Base-by-base conservation (phyloP, 2,888 invertebrate genomes). In the Tenthredo mesomela region DNA sequence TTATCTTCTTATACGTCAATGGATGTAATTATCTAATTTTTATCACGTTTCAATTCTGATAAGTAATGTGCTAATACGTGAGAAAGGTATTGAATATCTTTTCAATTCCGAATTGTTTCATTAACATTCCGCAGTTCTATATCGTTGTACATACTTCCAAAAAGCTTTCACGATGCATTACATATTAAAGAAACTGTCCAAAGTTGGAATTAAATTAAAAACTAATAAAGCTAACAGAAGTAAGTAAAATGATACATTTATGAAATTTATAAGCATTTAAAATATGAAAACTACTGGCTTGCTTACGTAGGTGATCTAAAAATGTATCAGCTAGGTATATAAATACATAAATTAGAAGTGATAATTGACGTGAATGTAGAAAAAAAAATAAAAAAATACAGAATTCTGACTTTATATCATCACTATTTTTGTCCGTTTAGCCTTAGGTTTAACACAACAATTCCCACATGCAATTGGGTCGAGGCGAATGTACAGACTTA, bases 381-480 rank as follows among this genome's bases (percentile, higher is more conserved):
- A 15, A 47, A 40, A 73, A 43, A 73, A 40, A 73, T 25, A 73
- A 40, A 73, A 7, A 73, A 61, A 61, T 80, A 80, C 37, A 25
- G 78, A 80, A 58, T 80, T 80, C 40, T 80, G 10, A 61, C 61
- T 37, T 80, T n/a, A 80, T 61, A 61, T 80, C 78, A 80, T 7
- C 33, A 50, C 37, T 80, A 80, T 80, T 80, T 58, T 61, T 61
- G 21, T 61, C 37, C 15, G 21, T 80, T 61, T 40, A 21, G 40
- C 15, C n/a, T 80, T 43, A 77, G 7, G 80, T 61, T 58, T 61
- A 80, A 21, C 37, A 61, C 58, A 80, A 80, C 21, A 80, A 61
- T 80, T n/a, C 37, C 37, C 12, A 61, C 61, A 25, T 61, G 61
- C 61, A 88, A 88, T 86, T 86, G 86, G 89, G 86, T 87, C 88